Evolutionary conservation across 1,140 invertebrate genomes (phyloP).

Genomic region (Chelonus insularis): DNA sequence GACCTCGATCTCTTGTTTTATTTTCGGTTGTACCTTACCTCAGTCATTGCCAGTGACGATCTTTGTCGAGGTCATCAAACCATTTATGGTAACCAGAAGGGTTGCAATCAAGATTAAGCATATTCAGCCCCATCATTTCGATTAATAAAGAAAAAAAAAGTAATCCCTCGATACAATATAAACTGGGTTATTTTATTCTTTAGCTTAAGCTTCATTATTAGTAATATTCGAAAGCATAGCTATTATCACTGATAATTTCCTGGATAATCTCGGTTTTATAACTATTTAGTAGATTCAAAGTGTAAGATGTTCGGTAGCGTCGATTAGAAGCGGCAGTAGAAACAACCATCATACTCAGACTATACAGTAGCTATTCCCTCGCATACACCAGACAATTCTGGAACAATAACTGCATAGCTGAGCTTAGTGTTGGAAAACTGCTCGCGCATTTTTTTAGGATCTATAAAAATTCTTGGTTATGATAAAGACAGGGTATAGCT

Average conservation of each 20-base stretch:
- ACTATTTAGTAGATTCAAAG: slow-evolving; percentile 14
- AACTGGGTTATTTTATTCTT: too few species aligned
- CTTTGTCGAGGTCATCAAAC: slow-evolving; percentile 30
- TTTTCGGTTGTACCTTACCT: slow-evolving; percentile 26
- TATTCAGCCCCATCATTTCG: too few species aligned
- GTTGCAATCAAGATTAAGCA: background rate
- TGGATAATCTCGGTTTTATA: slow-evolving; percentile 7
- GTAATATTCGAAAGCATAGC: background rate
- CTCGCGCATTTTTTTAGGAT: background rate
- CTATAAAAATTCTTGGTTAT: slow-evolving; percentile 2
- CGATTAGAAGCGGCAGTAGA: background rate
- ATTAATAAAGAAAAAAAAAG: too few species aligned
- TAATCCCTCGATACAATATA: too few species aligned
- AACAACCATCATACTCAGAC: background rate
- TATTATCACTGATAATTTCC: slow-evolving; percentile 7
- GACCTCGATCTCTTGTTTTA: slow-evolving; percentile 32
- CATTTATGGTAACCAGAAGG: slow-evolving; percentile 26
- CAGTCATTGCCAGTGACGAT: slow-evolving; percentile 13
- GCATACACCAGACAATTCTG: background rate
- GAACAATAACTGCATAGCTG: background rate
- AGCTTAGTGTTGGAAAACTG: background rate
- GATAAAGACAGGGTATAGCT: background rate
- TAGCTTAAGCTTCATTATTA: background rate
- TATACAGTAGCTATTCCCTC: background rate
- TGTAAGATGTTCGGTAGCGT: background rate